A percentile compares a stretch with the other conserved stretches of the same genome.
Conservation (phyloP, 2,888 invertebrate genomes). For the Lepidocyrtoides sp. region DNA sequence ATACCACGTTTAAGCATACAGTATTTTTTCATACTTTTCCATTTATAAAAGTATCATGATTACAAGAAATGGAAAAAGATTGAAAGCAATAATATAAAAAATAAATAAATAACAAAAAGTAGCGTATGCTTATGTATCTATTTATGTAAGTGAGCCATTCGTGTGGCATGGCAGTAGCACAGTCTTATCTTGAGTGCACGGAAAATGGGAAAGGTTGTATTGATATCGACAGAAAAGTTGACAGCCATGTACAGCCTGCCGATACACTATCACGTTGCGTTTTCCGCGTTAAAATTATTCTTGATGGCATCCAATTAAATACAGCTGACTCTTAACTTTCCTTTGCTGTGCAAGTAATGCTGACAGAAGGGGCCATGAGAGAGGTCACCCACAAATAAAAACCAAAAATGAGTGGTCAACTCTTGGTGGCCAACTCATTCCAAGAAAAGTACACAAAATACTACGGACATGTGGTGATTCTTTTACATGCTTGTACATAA, state of each 20-base stretch:
- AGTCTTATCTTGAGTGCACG: no score
- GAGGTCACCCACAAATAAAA: no score
- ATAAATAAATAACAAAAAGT: not conserved
- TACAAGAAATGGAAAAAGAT: not conserved
- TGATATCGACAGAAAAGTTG: no score
- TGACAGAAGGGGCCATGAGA: not conserved
- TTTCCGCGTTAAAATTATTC: constrained; percentile 47
- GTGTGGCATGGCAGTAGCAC: not conserved
- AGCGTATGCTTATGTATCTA: not conserved
- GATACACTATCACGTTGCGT: not conserved
- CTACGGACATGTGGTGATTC: not conserved
- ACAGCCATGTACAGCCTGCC: constrained; percentile 26
- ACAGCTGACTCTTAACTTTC: constrained; percentile 73
- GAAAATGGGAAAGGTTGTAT: no score
- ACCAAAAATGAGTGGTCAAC: constrained; percentile 11
- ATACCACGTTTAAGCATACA: constrained; percentile 4
- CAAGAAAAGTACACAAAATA: not conserved
- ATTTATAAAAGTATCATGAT: not conserved
- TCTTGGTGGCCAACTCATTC: not conserved
- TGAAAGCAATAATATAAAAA: constrained; percentile 22
- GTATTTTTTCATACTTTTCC: not conserved
- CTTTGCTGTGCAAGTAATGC: constrained; percentile 6
- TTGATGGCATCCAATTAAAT: constrained; percentile 77
- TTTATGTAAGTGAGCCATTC: not conserved
- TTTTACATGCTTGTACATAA: not conserved